Base-by-base conservation (phyloP, 2,113 vertebrate genomes). In the Ctenodactylus gundi region DNA sequence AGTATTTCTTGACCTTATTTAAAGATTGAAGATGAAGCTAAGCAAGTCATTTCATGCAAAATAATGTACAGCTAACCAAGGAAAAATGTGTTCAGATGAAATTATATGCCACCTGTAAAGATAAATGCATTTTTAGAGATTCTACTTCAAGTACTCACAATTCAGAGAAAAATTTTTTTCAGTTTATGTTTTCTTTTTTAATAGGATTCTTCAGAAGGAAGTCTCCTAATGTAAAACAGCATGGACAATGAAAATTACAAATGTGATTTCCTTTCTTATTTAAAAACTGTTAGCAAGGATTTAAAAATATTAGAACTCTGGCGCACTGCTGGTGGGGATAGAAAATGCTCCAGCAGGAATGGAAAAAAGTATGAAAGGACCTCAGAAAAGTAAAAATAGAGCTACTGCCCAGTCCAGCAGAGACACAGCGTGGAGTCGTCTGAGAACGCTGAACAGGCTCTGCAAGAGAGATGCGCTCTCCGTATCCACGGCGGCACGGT, bases 1-100 rank as follows among this genome's bases (percentile, higher is more conserved):
- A 96, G 88, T 95, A 80, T 62, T 91, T 93, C 75, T 94, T 96
- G 94, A 95, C 88, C 95, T 91, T 95, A 92, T 94, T 96, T 96
- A 89, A 97, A 93, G 82, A 93, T 44, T 90, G 39, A 92, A 94
- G 53, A 91, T 80, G 36, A 31, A 76, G 25, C 1, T 78, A 75
- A 39, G 62, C 53, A 95, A 82, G 94, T 81, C 27, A 62, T 87
- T 83, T 41, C 49, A 57, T 80, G 68, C 8, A 80, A 85, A 92
- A 44, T 64, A 92, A 87, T 81, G 44, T 41, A 85, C 78, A 92
- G 80, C 6, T 73, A 88, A 90, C 44, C 46, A 78, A 73, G 53
- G 3, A 82, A 90, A n/a, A 83, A 64, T 53, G 0, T 73, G 81
- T 64, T 44, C 46, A 91, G 58, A 29, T 17, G 36, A 93, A 91